Percentiles rank a stretch among this genome's conserved stretches.
phyloP scores from a whole-genome alignment of 1,140 invertebrate genomes.

The Lepidurus arcticus region DNA sequence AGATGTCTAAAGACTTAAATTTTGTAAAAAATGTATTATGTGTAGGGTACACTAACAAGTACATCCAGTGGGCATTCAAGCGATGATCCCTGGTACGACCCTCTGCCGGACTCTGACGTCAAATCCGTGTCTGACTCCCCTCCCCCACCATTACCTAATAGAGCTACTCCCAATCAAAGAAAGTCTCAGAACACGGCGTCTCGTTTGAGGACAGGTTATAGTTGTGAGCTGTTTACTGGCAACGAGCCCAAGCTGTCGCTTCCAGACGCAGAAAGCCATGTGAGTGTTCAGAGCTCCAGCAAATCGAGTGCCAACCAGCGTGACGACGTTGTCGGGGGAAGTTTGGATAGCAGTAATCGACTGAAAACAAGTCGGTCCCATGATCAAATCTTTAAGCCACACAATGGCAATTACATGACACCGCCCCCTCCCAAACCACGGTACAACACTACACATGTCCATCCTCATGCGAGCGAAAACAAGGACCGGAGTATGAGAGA shows the following conservation, averaged over 20 bases:
- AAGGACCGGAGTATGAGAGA: conserved; percentile 6
- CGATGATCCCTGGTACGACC: conserved; percentile 62
- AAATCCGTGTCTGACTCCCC: conserved; percentile 45
- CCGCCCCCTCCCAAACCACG: conserved; percentile 28
- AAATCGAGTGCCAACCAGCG: neutral
- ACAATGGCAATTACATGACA: conserved; percentile 26
- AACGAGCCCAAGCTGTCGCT: neutral
- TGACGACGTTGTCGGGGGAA: neutral
- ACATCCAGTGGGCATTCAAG: conserved; percentile 57
- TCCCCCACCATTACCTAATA: conserved; percentile 49
- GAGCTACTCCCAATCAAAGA: conserved; percentile 26
- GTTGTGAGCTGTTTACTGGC: neutral
- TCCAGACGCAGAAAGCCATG: conserved; percentile 27
- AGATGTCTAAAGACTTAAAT: neutral
- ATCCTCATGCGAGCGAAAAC: neutral
- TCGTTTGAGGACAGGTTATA: conserved; percentile 7
- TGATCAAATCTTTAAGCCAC: conserved; percentile 29
- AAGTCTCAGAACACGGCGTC: conserved; percentile 4
- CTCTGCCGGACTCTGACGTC: conserved; percentile 45
- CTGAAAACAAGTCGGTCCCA: conserved; percentile 30
- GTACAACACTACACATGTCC: neutral
- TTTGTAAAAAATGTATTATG: neutral
- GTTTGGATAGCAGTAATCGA: neutral
- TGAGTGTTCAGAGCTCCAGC: neutral
- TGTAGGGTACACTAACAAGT: conserved; percentile 53